phyloP scores from a whole-genome alignment of 2,888 invertebrate species.

The Ophioninae sp. region DNA sequence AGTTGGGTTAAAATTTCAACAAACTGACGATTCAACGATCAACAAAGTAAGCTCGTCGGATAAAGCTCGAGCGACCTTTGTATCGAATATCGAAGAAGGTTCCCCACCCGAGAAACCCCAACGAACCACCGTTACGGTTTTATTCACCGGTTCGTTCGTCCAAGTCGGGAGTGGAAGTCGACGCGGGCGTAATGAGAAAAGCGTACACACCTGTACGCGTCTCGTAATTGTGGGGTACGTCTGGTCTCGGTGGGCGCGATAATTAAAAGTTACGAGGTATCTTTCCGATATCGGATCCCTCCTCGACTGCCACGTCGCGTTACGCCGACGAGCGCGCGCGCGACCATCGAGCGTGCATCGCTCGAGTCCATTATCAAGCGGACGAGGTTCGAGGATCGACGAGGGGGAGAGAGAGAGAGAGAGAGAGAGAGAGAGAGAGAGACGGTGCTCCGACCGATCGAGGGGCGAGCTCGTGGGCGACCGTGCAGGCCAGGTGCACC shows the following conservation, averaged over 20 bases:
- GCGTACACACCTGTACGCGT: conserved; percentile 1
- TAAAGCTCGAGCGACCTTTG: no score
- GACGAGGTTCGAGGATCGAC: no score
- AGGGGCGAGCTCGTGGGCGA: conserved; percentile 51
- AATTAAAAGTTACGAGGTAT: conserved; percentile 62
- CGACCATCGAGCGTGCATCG: conserved; percentile 28
- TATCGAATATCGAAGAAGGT: not conserved
- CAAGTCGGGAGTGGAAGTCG: not conserved
- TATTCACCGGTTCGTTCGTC: not conserved
- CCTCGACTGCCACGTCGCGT: conserved; percentile 37
- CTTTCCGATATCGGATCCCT: conserved; percentile 56
- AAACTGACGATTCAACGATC: no score
- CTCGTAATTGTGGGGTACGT: conserved; percentile 19
- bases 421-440: conserved; percentile 21
- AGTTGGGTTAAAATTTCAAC: no score
- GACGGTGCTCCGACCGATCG: conserved; percentile 25
- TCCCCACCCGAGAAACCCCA: not conserved
- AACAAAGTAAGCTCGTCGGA: no score
- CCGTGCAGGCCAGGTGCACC: conserved; percentile 61
- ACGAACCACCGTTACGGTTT: not conserved
- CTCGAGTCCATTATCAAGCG: conserved; percentile 29
- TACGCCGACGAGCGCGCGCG: conserved; percentile 39
- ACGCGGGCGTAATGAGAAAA: conserved; percentile 20
- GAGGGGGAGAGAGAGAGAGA: no score
- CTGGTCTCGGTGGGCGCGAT: conserved; percentile 36